Evolutionary conservation across 2,797 vertebrate species (phyloP), one percentile per base, ranked within the genome.

Genomic region (Prionace glauca): DNA sequence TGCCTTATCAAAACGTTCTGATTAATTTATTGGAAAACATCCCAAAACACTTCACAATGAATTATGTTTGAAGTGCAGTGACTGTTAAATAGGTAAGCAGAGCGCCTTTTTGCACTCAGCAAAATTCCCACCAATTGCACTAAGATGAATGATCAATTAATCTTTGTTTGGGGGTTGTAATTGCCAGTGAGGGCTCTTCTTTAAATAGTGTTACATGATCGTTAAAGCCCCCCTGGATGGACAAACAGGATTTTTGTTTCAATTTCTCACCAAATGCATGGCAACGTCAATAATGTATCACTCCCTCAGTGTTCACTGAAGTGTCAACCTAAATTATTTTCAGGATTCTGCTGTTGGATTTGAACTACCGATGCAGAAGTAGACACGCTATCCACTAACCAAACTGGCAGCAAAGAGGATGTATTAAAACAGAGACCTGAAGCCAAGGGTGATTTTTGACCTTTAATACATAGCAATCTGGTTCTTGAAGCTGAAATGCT

Each of bases 21-120:
- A 92, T 92, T 92, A 92, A 92, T 67, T n/a, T 92, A 92, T 92
- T 92, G 60, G 62, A 92, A 92, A 67, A 92, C 56, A 67, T 92
- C 90, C 18, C 9, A 41, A 92, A 92, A 24, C 18, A 36, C 90
- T 67, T 92, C 90, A 92, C n/a, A 69, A 69, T 92, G 62, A 69
- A 92, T 92, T 92, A 67, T 92, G 62, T 92, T 36, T 92, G 90
- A 92, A 92, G 90, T 92, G 90, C 90, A 24, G 20, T 69, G 90
- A 92, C n/a, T 67, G 90, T 24, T 92, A 92, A 92, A n/a, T 91
- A 67, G 62, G 62, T 67, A 67, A 67, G 90, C 90, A 36, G 1
- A 36, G 90, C 62, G 20, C n/a, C 90, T 67, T 92, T 92, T 92
- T 67, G 90, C n/a, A 36, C 62, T 36, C 32, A 92, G 32, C 18